Evolutionary conservation across 2,888 invertebrate species (phyloP), one percentile per base, ranked within the genome.

Genomic region (Drosophila rellima): DNA sequence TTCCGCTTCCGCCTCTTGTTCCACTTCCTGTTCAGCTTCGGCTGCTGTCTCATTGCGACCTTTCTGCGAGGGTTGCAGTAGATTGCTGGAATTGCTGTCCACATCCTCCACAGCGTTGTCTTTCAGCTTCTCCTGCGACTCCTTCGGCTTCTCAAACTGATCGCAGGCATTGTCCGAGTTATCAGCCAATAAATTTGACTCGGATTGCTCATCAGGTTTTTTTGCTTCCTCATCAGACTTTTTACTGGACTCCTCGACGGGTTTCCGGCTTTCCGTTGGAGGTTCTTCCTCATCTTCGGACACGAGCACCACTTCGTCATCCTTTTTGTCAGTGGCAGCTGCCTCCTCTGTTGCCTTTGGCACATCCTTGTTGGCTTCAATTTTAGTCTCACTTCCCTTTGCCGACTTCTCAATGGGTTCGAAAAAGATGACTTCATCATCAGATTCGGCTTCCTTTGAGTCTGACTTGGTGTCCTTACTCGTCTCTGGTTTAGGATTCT

Each of bases 81-180:
- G 74, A 72, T 89, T 91, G 51, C 91, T 92, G 23, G 89, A 87
- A 40, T 88, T 88, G 51, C 91, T 92, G 50, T 90, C 84, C 0
- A 72, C 64, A 59, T 91, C 89, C 0, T 89, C 90, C 0, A 47
- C 48, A 3, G 68, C 44, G 2, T n/a, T 39, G 11, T 40, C 13
- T 26, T 73, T 83, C 0, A 15, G 6, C 45, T 78, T 78, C 1
- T 66, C 73, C 17, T 23, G 54, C 1, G 59, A 6, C 42, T 80
- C 7, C 42, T 80, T 82, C 6, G 40, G 39, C 74, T 74, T 82
- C 17, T 84, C 90, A 60, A 89, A 90, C 65, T 91, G 90, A 79
- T 92, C 91, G 23, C 90, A 86, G 15, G 91, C 92, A 80, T 91
- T 91, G 74, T 92, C 92, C 1, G 92, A 90, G 62, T 91, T 91